Evolutionary conservation across 2,113 vertebrate genomes (phyloP).

Genomic region (Equus przewalskii): DNA sequence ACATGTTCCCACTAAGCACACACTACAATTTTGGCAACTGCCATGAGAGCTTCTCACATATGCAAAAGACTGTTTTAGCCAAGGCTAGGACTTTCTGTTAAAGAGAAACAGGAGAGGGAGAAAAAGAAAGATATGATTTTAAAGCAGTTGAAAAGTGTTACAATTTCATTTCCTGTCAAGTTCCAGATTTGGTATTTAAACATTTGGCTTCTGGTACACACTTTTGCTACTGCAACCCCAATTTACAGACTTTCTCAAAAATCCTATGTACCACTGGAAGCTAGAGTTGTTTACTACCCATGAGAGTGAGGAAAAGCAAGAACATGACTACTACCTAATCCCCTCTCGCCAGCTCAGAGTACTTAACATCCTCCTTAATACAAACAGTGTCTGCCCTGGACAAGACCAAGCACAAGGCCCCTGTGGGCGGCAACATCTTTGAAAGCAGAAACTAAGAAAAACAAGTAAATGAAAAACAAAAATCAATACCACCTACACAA

Average conservation of each 20-base stretch:
- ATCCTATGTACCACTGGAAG: background rate
- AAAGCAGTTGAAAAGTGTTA: constrained; percentile 41
- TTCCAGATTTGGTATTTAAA: constrained; percentile 46
- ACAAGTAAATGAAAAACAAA: background rate
- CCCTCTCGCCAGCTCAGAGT: background rate
- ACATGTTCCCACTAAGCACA: constrained; percentile 19
- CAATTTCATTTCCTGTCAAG: constrained; percentile 35
- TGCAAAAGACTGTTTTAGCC: constrained; percentile 15
- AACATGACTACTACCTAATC: background rate
- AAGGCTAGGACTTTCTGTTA: constrained; percentile 35
- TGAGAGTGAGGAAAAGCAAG: background rate
- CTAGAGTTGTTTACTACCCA: background rate
- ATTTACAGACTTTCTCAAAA: background rate
- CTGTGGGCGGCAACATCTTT: background rate
- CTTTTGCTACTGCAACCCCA: background rate
- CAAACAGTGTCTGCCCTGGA: background rate
- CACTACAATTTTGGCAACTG: background rate
- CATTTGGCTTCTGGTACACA: background rate
- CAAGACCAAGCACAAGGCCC: background rate
- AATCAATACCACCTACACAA: background rate
- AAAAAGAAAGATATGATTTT: background rate
- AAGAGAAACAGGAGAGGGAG: background rate
- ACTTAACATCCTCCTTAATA: background rate
- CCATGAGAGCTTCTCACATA: constrained; percentile 21
- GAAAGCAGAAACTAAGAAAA: constrained; percentile 43